Base-by-base conservation (phyloP, 2,113 vertebrate genomes). In the Cottus gobio region DNA sequence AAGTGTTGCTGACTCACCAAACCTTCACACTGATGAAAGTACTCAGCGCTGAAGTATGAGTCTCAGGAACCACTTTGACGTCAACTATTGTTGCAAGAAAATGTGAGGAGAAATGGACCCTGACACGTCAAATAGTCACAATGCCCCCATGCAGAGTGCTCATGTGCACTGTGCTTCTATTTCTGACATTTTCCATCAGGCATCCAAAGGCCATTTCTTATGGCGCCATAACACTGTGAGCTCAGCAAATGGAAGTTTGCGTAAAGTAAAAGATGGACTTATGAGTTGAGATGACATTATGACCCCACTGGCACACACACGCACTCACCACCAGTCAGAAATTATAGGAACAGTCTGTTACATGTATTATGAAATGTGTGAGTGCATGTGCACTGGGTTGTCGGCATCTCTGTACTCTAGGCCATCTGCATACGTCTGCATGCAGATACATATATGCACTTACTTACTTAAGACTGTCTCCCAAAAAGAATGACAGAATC, bases 201-300 rank as follows among this genome's bases (percentile, higher is more conserved):
- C 11, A 20, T 24, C 34, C 20, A 16, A 42, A 42, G 16, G 52
- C 69, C 30, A 16, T 64, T 64, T 63, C 11, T 42, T 65, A 44
- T 28, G 62, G 66, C 11, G 12, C 36, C 62, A 9, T 42, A 64
- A 26, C 39, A 64, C 36, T 50, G 20, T 36, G 31, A 62, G 18
- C 60, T 63, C 61, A 42, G n/a, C 50, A 56, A 71, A 37, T 57
- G 13, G 60, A 39, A 71, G 65, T 31, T 67, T 68, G n/a, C 5
- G 4, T 50, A 20, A 12, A 31, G 18, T 34, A n/a, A 62, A n/a
- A n/a, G 46, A 52, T 52, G 46, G 20, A 50, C 20, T 50, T 3
- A 7, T 50, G 48, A 50, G 48, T 22, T 50, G 20, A 20, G 13
- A 48, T 48, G 16, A 48, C 20, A 20, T 50, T 50, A 15, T 18